A percentile compares a stretch with the other conserved stretches of the same genome.
These are phyloP conservation scores for Ormyrus thymus DNA, from an alignment of 2,888 invertebrate genomes.

Conservation along the genomic window DNA sequence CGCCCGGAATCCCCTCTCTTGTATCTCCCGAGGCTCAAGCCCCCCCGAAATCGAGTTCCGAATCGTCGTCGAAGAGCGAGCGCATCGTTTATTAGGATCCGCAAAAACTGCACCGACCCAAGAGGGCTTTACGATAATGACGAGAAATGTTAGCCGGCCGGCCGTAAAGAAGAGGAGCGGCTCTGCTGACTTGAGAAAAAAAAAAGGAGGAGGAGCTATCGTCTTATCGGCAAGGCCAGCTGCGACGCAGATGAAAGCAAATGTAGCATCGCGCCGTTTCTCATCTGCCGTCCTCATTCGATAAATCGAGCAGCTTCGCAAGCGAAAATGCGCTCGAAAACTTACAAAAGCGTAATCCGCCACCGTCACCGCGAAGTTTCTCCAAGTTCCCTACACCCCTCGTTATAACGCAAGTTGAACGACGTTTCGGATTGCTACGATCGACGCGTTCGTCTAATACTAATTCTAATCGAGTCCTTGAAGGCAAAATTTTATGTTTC, in stretches of 20 bases:
- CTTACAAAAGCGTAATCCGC: constrained; percentile 50
- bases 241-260: constrained; percentile 43
- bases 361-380: background rate
- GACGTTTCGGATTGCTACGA: constrained; percentile 43
- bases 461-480: constrained; percentile 40
- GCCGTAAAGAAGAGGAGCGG: background rate
- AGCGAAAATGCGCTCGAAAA: constrained; percentile 41
- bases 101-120: constrained; percentile 15
- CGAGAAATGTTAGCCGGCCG: background rate
- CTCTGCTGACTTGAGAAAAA: constrained; percentile 31
- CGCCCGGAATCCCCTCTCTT: no score
- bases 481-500: constrained; percentile 27
- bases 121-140: constrained; percentile 11
- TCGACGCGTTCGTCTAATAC: constrained; percentile 35
- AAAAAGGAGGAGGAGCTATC: constrained; percentile 53
- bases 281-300: constrained; percentile 34
- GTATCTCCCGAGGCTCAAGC: background rate
- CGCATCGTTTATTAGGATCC: constrained; percentile 15
- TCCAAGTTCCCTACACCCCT: no score
- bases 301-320: constrained; percentile 47
- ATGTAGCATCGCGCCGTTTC: constrained; percentile 32
- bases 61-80: background rate
- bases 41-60: constrained; percentile 11
- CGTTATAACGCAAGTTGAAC: constrained; percentile 44
- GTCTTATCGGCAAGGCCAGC: constrained; percentile 37